Evolutionary conservation across 1,140 invertebrate genomes (phyloP).

Genomic region (Tetramorium simillimum): DNA sequence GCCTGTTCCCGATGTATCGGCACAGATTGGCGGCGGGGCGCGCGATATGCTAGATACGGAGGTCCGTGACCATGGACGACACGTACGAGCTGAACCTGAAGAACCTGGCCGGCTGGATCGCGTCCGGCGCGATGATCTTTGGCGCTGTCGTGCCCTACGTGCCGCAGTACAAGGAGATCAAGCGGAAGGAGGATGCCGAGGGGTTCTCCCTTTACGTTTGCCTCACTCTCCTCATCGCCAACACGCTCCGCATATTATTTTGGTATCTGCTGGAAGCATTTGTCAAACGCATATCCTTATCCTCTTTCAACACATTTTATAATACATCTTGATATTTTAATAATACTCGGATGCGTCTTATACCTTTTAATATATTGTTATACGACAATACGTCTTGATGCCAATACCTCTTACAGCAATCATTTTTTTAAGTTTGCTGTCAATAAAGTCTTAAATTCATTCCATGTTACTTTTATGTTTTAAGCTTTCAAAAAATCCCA

Average conservation of each 20-base stretch:
- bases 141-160: slow-evolving; percentile 95
- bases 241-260: slow-evolving; percentile 98
- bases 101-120: slow-evolving; percentile 89
- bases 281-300: background rate
- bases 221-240: slow-evolving; percentile 96
- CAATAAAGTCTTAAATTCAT: too few relatives aligned
- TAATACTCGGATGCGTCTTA: too few relatives aligned
- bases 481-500: too few relatives aligned
- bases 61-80: slow-evolving; percentile 63
- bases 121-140: slow-evolving; percentile 94
- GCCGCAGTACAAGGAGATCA: slow-evolving; percentile 97
- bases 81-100: slow-evolving; percentile 85
- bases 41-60: background rate
- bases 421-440: too few relatives aligned
- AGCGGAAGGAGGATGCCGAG: slow-evolving; percentile 94
- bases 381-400: too few relatives aligned
- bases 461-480: too few relatives aligned
- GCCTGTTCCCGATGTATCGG: background rate
- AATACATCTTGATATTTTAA: too few relatives aligned
- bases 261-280: slow-evolving; percentile 87
- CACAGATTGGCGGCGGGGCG: background rate
- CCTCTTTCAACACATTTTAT: background rate
- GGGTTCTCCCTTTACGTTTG: slow-evolving; percentile 99
- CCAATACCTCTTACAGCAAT: too few relatives aligned
- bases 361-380: too few relatives aligned